Base-by-base conservation (phyloP, 2,888 invertebrate genomes). In the Lysandra coridon region DNA sequence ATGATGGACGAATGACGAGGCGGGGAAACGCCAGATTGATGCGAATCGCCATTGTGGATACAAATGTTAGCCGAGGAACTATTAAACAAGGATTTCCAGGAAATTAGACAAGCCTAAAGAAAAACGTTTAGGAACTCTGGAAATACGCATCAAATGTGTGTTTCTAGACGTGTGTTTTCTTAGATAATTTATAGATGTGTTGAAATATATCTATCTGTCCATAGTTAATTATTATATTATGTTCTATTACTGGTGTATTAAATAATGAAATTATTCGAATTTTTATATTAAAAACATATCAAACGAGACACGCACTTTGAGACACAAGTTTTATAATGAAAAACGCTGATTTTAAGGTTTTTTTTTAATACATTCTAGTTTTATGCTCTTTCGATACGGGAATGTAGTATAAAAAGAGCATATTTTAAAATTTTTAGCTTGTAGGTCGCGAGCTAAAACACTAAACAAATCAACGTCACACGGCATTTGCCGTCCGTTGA, bases 391-490 rank as follows among this genome's bases (percentile, higher is more conserved):
- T 53, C 53, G 10, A 53, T 14, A 57, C 57, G 23, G 2, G 7
- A 40, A 53, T 37, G 12, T n/a, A 40, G 33, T n/a, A 57, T 17
- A 23, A 14, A 78, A 23, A 44, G 37, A 44, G 37, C 33, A 69
- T 69, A 69, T 69, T 69, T 69, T 69, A 17, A 33, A 69, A 69
- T 4, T 69, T 33, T 17, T 33, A 57, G 53, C 14, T 33, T 23
- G 75, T 30, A 78, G 60, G 78, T 78, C 49, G 62, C 53, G 23
- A 77, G 78, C 80, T 78, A 80, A 81, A 81, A 80, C 81, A 85
- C 87, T 87, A 89, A 87, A 92, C 92, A 92, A 92, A 92, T 92
- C 92, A 90, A 87, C 88, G 92, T 92, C 91, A 79, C 80, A 77
- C 81, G 83, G 80, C 83, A 89, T 88, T 91, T 90, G 91, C 90